Evolutionary conservation across 2,797 vertebrate genomes (phyloP).

Genomic region (Squalus acanthias): DNA sequence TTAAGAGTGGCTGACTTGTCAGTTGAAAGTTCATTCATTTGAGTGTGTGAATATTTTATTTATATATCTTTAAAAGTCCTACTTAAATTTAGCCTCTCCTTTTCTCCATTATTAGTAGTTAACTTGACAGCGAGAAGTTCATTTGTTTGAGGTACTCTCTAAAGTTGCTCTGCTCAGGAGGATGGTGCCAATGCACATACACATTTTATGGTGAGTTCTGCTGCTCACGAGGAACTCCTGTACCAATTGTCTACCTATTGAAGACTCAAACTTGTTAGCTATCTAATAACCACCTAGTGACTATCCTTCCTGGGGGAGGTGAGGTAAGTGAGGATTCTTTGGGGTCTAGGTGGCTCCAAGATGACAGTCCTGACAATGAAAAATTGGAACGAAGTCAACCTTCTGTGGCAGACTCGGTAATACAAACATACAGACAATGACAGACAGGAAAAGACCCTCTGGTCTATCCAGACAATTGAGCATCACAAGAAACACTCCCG

Average conservation of each 20-base stretch:
- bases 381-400: neutral
- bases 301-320: neutral
- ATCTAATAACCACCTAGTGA: neutral
- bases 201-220: neutral
- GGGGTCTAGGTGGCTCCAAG: neutral
- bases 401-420: neutral
- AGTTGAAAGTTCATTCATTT: neutral
- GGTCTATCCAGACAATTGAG: neutral
- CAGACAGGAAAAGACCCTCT: neutral
- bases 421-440: neutral
- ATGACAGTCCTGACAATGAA: neutral
- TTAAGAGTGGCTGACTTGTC: neutral
- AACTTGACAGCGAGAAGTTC: neutral
- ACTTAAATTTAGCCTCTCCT: no score
- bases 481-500: neutral
- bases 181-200: neutral
- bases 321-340: neutral
- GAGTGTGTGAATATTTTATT: neutral
- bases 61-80: neutral
- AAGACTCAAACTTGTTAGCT: neutral
- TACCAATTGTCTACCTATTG: neutral
- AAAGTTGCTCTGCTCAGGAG: neutral
- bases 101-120: neutral
- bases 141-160: neutral
- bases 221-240: neutral